Base-by-base conservation (phyloP, 2,113 vertebrate genomes). In the Entomyzon cyanotis region DNA sequence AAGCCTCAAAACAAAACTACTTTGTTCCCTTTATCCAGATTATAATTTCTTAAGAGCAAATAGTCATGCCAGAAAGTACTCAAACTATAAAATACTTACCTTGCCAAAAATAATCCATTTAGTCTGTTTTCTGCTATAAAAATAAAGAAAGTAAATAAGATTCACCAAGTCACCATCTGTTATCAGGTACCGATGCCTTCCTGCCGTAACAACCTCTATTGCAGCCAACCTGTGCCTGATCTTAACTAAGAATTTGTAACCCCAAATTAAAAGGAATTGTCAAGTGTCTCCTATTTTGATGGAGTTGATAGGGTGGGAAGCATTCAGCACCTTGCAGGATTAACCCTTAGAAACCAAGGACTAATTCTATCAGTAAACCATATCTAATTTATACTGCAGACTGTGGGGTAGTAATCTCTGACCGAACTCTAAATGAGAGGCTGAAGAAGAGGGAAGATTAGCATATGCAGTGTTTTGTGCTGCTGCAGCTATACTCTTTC, bases 111-210 rank as follows among this genome's bases (percentile, higher is more conserved):
- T 87, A 87, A 5, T 82, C 33, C 6, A 7, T 81, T 71, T 75
- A 81, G 35, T 87, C n/a, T 15, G 53, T 91, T 89, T 94, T 89
- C 52, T 93, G 69, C 80, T 62, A 41, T 64, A 75, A n/a, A n/a
- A n/a, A n/a, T n/a, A n/a, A n/a, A n/a, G n/a, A n/a, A n/a, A n/a
- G 30, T 92, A 89, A 92, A 84, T 89, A 78, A 47, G 30, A 94
- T 87, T 89, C 56, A 78, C 73, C 7, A 9, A 58, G 60, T 89
- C 47, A 82, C 65, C 52, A 79, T 92, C 52, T 94, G 71, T 88
- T 90, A 86, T 0, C 46, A 90, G 63, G 85, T 74, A 65, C 41
- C 1, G 0, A 75, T 64, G 41, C 41, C 60, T 53, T 92, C 47
- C 27, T 87, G 20, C 47, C 78, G 0, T 50, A 89, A 74, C 39